phyloP scores from a whole-genome alignment of 1,140 invertebrate species.

The Berghia stephanieae region DNA sequence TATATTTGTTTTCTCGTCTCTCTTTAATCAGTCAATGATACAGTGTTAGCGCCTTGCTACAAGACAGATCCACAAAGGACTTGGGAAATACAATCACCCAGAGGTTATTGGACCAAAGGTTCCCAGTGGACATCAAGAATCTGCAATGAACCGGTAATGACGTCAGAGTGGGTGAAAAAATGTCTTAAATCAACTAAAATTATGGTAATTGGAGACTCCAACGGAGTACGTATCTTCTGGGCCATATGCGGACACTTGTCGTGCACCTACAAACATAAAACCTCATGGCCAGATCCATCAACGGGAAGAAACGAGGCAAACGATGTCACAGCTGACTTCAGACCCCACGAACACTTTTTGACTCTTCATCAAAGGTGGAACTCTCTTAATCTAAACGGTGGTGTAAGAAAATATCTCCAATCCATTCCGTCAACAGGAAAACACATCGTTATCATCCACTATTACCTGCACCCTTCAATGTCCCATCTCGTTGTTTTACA shows the following conservation, averaged over 20 bases:
- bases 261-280: too few species aligned
- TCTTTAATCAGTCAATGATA: too few species aligned
- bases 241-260: too few species aligned
- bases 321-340: neutral
- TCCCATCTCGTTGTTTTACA: neutral
- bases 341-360: neutral
- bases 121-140: neutral
- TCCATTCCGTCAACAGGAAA: neutral
- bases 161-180: neutral
- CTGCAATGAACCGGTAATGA: neutral
- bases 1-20: too few species aligned
- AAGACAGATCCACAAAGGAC: too few species aligned
- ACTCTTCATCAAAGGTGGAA: neutral
- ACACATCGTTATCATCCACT: constrained; percentile 14
- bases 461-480: neutral
- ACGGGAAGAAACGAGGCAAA: neutral
- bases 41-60: too few species aligned
- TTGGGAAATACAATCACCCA: constrained; percentile 1
- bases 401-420: neutral
- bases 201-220: constrained; percentile 18
- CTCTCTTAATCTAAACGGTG: neutral
- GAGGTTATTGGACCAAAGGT: neutral
- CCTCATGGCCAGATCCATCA: neutral
- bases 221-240: neutral
- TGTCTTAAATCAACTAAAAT: constrained; percentile 3